Conservation (phyloP, 2,113 vertebrate genomes). For the Galeopterus variegatus region DNA sequence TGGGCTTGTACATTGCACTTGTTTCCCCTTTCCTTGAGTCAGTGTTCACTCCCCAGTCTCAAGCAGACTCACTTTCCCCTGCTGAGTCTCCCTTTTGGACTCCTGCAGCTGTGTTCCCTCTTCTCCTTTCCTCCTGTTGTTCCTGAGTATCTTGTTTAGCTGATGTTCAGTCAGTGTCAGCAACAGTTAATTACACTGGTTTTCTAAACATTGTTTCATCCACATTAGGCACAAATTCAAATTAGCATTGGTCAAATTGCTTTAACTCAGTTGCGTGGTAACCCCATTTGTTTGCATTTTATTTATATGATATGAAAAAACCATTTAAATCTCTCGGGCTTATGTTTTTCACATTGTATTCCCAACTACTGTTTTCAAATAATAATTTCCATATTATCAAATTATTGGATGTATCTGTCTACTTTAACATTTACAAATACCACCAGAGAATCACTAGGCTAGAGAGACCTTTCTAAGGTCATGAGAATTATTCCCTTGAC, state of each 20-base stretch:
- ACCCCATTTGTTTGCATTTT: constrained; percentile 40
- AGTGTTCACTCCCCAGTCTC: background rate
- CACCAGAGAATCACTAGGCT: background rate
- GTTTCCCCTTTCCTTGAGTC: background rate
- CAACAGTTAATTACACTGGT: background rate
- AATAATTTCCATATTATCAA: background rate
- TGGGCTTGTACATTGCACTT: background rate
- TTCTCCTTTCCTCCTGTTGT: background rate
- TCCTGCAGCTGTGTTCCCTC: background rate
- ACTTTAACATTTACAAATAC: background rate
- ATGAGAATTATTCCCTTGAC: background rate
- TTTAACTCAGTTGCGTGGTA: background rate
- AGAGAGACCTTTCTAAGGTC: background rate
- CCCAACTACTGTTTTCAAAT: constrained; percentile 13
- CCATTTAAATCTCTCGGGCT: background rate
- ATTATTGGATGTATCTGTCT: background rate
- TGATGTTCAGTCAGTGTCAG: background rate
- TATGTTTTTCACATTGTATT: constrained; percentile 18
- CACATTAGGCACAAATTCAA: background rate
- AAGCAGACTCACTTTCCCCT: background rate
- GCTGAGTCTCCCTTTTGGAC: background rate
- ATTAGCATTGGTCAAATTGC: background rate
- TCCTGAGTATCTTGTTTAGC: background rate
- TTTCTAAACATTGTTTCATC: background rate
- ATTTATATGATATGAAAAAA: constrained; percentile 2